These are phyloP conservation scores for Pavo muticus DNA, from an alignment of 2,113 vertebrate genomes.

Conservation along the genomic window DNA sequence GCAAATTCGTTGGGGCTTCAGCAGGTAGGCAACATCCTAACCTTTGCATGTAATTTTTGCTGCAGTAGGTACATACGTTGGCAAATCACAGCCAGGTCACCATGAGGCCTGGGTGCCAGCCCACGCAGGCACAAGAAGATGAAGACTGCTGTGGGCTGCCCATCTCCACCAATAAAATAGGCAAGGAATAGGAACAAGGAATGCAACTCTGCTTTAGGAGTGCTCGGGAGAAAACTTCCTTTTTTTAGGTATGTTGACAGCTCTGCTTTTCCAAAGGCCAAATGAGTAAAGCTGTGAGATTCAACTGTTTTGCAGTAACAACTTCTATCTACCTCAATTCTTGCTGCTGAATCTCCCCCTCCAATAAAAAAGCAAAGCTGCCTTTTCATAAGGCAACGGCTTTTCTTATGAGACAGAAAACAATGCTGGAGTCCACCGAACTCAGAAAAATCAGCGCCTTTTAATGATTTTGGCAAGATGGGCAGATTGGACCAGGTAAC, in stretches of 20 bases:
- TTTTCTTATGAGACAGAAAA: neutral
- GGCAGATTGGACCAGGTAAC: neutral
- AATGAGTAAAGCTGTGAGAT: neutral
- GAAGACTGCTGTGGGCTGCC: neutral
- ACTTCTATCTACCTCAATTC: neutral
- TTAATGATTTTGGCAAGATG: neutral
- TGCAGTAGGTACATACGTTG: neutral
- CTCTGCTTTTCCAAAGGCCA: neutral
- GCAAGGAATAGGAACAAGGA: too few species aligned
- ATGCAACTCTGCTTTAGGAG: accelerated
- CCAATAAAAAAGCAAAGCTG: neutral
- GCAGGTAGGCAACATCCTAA: accelerated
- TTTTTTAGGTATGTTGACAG: neutral
- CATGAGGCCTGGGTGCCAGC: neutral
- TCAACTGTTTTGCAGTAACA: neutral
- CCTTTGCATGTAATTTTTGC: neutral
- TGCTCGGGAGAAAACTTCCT: neutral
- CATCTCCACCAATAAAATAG: too few species aligned
- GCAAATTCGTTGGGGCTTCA: accelerated
- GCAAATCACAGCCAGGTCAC: neutral
- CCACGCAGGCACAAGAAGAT: accelerated
- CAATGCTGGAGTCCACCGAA: accelerated
- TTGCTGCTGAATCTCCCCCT: neutral
- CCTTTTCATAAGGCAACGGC: neutral
- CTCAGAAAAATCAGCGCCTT: neutral